Percentiles rank a stretch among this genome's conserved stretches.
Conservation (phyloP, 2,797 vertebrate species). For the Phyllotis vaccarum region DNA sequence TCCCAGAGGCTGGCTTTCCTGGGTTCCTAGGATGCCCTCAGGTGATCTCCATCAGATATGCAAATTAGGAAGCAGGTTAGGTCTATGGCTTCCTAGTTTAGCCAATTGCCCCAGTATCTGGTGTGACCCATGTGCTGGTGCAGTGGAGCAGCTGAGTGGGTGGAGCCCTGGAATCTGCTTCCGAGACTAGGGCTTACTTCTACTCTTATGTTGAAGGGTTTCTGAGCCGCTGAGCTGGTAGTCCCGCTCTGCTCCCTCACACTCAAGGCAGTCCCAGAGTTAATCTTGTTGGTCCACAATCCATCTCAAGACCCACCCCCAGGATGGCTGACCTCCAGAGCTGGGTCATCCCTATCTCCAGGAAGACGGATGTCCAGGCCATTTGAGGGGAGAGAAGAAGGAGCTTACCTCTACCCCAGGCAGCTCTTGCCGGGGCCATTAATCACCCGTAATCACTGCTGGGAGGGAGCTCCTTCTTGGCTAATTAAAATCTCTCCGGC, state of each 20-base stretch:
- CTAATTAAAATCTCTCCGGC: slow-evolving; percentile 79
- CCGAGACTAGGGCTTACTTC: not conserved
- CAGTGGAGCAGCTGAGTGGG: not conserved
- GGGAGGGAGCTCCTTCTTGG: slow-evolving; percentile 69
- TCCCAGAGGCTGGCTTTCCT: not conserved
- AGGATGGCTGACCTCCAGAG: slow-evolving; percentile 34
- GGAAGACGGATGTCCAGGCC: slow-evolving; percentile 16
- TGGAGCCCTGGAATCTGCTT: not conserved
- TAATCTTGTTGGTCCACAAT: slow-evolving; percentile 11
- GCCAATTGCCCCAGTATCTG: not conserved
- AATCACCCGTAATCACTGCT: slow-evolving; percentile 74
- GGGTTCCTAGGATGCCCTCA: not conserved
- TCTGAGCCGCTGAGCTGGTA: not conserved
- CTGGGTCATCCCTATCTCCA: slow-evolving; percentile 21
- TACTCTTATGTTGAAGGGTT: not conserved
- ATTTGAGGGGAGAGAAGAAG: not conserved
- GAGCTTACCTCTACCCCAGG: slow-evolving; percentile 21
- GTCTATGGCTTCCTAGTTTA: not conserved
- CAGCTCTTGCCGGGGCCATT: slow-evolving; percentile 57
- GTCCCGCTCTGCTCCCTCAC: not conserved
- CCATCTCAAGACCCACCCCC: slow-evolving; percentile 7
- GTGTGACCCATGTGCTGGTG: not conserved
- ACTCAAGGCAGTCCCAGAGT: not conserved
- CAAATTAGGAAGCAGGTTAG: not conserved
- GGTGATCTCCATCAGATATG: not conserved